Evolutionary conservation across 2,888 invertebrate genomes (phyloP), one percentile per base, ranked within the genome.

Genomic region (Apamea crenata): DNA sequence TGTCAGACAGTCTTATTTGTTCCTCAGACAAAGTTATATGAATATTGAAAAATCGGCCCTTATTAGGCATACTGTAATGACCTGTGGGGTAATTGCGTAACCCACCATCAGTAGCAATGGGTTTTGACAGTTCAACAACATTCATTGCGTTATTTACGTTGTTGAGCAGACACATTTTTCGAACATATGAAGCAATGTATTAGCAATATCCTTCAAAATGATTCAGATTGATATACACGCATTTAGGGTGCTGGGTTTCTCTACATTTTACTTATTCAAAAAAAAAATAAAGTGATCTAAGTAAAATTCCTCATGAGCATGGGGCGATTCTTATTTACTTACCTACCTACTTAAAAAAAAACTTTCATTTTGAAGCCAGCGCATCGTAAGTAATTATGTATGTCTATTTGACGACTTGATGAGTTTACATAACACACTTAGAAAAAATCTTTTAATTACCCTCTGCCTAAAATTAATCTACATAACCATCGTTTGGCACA

Each of bases 301-400:
- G 16, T 53, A 16, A 32, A 7, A 67, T 80, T 18, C 66, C 59
- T 77, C 59, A 32, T 36, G 18, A 44, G 67, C 77, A 77, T 66
- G 59, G 50, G 32, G 83, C 83, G 77, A 32, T 68, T 40, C n/a
- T 32, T 81, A 59, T 78, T 69, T 71, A 61, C 61, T 7, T 47
- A 74, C 47, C 59, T 74, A 12, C 67, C 7, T 36, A 74, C 36
- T 74, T 74, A 14, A 63, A 63, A 56, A 65, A 40, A 29, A 59
- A 78, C 84, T 81, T 84, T 81, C 79, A 61, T 82, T 84, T 77
- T 68, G 10, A n/a, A 56, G 36, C 18, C n/a, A 56, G n/a, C 21
- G 18, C 67, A 77, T 1, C 47, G 16, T 16, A 47, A 5, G 1
- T 47, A 47, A 69, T 59, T 65, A 66, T 32, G 21, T 76, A 10